phyloP scores from a whole-genome alignment of 1,140 invertebrate species.

The Zaprionus camerounensis region DNA sequence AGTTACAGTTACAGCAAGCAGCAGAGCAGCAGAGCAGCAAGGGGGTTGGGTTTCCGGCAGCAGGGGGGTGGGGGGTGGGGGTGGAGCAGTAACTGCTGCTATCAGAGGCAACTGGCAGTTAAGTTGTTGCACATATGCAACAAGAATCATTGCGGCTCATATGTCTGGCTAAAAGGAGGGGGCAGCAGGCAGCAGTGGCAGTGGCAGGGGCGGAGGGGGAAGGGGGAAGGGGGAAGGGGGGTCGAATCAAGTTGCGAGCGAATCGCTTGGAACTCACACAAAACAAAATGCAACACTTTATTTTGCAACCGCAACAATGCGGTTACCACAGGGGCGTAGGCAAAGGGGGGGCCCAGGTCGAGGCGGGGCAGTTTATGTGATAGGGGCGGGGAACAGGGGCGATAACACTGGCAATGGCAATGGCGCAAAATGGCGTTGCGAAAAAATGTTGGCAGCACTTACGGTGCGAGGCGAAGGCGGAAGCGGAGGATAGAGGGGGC shows the following conservation, averaged over 20 bases:
- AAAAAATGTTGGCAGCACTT: conserved; percentile 57
- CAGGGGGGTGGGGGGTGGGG: not conserved
- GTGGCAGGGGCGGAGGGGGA: not conserved
- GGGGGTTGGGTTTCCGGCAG: rapidly evolving
- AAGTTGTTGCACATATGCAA: conserved; percentile 67
- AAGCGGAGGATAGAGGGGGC: not conserved
- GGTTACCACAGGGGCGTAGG: conserved; percentile 6
- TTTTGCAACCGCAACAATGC: conserved; percentile 65
- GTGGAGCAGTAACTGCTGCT: not conserved
- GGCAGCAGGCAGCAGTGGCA: not conserved
- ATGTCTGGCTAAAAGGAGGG: conserved; percentile 26
- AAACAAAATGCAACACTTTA: conserved; percentile 76
- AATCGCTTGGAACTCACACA: conserved; percentile 40
- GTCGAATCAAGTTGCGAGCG: conserved; percentile 16
- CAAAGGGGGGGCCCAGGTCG: too few species aligned
- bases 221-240: too few species aligned
- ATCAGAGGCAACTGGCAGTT: conserved; percentile 55
- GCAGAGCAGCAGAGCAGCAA: not conserved
- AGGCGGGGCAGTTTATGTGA: too few species aligned
- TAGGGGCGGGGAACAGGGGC: too few species aligned
- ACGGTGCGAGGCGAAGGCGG: not conserved
- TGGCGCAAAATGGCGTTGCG: conserved; percentile 41
- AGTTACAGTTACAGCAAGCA: conserved; percentile 12
- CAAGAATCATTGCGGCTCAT: conserved; percentile 50
- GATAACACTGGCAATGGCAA: conserved; percentile 5